Conservation (phyloP, 2,888 invertebrate species). For the Notodonta ziczac region DNA sequence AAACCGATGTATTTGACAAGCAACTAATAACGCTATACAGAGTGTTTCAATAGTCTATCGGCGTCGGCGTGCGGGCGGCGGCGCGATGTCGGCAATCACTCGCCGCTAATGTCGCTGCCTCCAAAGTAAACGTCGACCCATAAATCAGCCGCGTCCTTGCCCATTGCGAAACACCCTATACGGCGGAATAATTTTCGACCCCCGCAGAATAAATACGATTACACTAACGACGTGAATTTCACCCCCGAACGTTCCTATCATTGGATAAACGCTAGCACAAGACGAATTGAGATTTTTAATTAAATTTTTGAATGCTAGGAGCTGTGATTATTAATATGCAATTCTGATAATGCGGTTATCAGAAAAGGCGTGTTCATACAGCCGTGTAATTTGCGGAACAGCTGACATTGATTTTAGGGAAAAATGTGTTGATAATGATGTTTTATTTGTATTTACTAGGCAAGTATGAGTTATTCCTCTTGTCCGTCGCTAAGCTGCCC, state of each 20-base stretch:
- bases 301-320: slow-evolving; percentile 56
- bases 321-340: slow-evolving; percentile 54
- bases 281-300: slow-evolving; percentile 54
- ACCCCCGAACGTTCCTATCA: slow-evolving; percentile 36
- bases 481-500: no score
- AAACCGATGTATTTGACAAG: no score
- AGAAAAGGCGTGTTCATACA: slow-evolving; percentile 32
- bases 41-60: no score
- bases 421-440: slow-evolving; percentile 25
- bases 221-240: slow-evolving; percentile 45
- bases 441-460: slow-evolving; percentile 8
- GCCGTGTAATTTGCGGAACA: slow-evolving; percentile 24
- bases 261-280: slow-evolving; percentile 43
- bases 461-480: background rate
- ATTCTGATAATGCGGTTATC: slow-evolving; percentile 47
- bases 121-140: slow-evolving; percentile 57
- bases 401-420: slow-evolving; percentile 12
- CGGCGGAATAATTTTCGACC: slow-evolving; percentile 54
- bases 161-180: slow-evolving; percentile 47
- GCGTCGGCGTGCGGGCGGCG: no score
- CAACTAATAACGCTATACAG: no score
- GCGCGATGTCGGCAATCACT: slow-evolving; percentile 42
- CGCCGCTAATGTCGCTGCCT: slow-evolving; percentile 57
- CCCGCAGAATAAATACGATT: slow-evolving; percentile 49
- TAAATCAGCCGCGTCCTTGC: slow-evolving; percentile 60